Conservation (phyloP, 1,140 invertebrate species). For the Hesperophylax magnus region DNA sequence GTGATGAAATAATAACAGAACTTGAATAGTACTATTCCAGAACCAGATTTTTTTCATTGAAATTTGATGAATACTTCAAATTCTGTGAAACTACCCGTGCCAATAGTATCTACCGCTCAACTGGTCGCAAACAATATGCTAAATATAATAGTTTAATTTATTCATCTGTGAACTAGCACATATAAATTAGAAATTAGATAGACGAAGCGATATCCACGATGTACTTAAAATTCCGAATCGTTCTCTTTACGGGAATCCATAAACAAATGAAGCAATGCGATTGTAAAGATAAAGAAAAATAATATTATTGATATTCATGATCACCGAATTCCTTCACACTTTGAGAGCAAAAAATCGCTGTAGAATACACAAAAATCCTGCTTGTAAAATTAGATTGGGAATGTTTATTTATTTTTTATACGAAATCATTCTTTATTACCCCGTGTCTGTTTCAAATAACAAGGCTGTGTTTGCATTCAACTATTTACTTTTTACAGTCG, state of each 20-base stretch:
- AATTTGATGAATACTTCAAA: too few relatives aligned
- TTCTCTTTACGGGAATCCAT: background rate
- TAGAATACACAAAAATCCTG: background rate
- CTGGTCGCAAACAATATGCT: too few relatives aligned
- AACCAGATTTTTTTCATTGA: too few relatives aligned
- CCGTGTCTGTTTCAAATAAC: constrained; percentile 8
- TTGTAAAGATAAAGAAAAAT: background rate
- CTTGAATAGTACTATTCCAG: too few relatives aligned
- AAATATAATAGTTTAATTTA: too few relatives aligned
- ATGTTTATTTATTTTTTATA: constrained; percentile 15
- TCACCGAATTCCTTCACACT: constrained; percentile 1
- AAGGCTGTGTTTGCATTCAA: constrained; percentile 46
- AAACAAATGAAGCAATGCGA: background rate
- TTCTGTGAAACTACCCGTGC: too few relatives aligned
- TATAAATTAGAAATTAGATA: too few relatives aligned
- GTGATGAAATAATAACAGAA: too few relatives aligned
- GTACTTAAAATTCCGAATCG: too few relatives aligned
- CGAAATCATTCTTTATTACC: constrained; percentile 18
- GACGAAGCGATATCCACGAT: too few relatives aligned
- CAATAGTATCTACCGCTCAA: too few relatives aligned
- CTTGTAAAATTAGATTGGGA: constrained; percentile 19
- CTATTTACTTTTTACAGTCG: constrained; percentile 46
- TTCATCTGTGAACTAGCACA: too few relatives aligned
- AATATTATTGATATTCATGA: background rate
- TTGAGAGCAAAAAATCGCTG: background rate